Base-by-base conservation (phyloP, 2,113 vertebrate genomes). In the Halcyon senegalensis region DNA sequence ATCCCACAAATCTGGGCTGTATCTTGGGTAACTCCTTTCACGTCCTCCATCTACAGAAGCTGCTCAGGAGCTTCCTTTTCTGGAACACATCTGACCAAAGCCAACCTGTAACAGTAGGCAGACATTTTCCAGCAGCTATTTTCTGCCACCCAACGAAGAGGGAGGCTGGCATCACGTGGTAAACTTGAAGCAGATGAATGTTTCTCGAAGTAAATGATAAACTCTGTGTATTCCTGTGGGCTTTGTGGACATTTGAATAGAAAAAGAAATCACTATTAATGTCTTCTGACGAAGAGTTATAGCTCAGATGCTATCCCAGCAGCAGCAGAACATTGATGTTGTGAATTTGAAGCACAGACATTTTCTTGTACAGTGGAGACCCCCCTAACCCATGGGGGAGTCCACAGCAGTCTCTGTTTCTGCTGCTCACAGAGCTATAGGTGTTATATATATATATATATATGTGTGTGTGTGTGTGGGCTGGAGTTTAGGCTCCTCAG, bases 361-460 rank as follows among this genome's bases (percentile, higher is more conserved):
- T 72, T 87, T 81, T 58, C 39, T 13, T 62, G 8, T 62, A 7
- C 4, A 4, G 6, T 41, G 17, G 43, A 62, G 44, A 80, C 13
- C 1, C 1, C 16, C 4, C 13, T 46, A 60, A 28, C 43, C 55
- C 11, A 10, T 4, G 1, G 15, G 21, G 19, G 80, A 16, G 13
- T 51, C 23, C 30, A 39, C 10, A 13, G 25, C 19, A 35, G 5
- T 10, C 27, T 67, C n/a, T 20, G 10, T 63, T 91, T 44, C 82
- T 82, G 3, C 17, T 56, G 46, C 30, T 41, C 23, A 44, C 43
- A 64, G 48, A 79, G 12, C 17, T 85, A 37, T 39, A 23, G 20
- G 33, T 55, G n/a, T n/a, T n/a, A n/a, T 66, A 58, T 6, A 17
- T 21, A 58, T 60, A 66, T 0, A 44, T 35, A 35, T 35, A 35